Conservation (phyloP, 2,797 vertebrate genomes). For the Hippoglossus hippoglossus region DNA sequence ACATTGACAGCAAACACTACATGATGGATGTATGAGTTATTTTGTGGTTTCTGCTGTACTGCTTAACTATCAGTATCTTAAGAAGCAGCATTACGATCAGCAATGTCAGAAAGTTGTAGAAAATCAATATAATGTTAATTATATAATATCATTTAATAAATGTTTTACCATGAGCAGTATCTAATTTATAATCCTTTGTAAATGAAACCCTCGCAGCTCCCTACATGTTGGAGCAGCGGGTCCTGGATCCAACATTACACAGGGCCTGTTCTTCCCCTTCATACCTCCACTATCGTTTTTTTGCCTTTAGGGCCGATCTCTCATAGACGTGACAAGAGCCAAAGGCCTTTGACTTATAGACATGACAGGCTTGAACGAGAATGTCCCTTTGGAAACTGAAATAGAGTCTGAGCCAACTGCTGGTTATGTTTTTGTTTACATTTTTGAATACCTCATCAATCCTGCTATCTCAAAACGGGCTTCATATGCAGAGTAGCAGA, state of each 20-base stretch:
- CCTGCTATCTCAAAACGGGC: background rate
- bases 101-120: background rate
- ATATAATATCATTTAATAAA: background rate
- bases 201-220: constrained; percentile 19
- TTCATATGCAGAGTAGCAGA: background rate
- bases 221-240: constrained; percentile 48
- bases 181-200: constrained; percentile 3
- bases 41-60: background rate
- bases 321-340: constrained; percentile 45
- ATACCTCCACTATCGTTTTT: constrained; percentile 16
- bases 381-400: constrained; percentile 16
- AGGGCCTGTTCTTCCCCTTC: constrained; percentile 23
- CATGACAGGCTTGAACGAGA: constrained; percentile 18
- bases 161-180: background rate
- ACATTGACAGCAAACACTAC: background rate
- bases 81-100: background rate
- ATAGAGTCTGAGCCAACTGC: background rate
- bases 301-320: constrained; percentile 39
- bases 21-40: background rate
- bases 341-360: constrained; percentile 33
- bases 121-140: background rate
- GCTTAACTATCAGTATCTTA: background rate
- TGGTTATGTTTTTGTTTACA: constrained; percentile 1
- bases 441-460: constrained; percentile 7
- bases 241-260: constrained; percentile 24